Percentiles rank a stretch among this genome's conserved stretches.
phyloP scores from a whole-genome alignment of 1,140 invertebrate genomes.

The Tetraneura akinire region DNA sequence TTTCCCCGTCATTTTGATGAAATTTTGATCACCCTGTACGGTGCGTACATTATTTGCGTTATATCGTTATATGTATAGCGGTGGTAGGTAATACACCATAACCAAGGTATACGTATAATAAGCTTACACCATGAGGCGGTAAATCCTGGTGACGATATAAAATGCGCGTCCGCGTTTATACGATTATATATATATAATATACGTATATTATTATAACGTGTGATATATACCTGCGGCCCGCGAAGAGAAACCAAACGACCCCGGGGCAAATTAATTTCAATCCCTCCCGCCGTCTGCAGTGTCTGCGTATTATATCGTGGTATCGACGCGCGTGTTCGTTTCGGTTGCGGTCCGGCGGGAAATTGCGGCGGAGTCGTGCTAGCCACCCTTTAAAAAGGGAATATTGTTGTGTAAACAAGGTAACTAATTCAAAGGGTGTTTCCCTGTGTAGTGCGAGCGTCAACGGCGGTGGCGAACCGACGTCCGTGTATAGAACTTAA shows the following conservation, averaged over 20 bases:
- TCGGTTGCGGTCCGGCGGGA: conserved; percentile 2
- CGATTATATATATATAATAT: no score
- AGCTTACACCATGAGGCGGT: neutral
- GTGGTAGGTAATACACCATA: no score
- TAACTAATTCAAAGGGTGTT: conserved; percentile 44
- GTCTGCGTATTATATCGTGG: no score
- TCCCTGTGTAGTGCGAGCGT: neutral
- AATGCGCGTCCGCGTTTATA: neutral
- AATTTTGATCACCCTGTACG: no score
- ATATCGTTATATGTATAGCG: no score
- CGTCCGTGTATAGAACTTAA: no score
- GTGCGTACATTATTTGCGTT: no score
- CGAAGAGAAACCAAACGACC: conserved; percentile 48
- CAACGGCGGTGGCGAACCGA: neutral
- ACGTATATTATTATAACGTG: no score
- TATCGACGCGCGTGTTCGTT: no score
- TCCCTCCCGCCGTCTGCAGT: neutral
- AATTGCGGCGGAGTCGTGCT: conserved; percentile 21
- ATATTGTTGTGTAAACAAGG: conserved; percentile 46
- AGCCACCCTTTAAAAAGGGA: conserved; percentile 32
- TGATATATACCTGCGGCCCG: no score
- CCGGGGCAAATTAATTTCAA: conserved; percentile 49
- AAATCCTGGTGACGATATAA: conserved; percentile 46
- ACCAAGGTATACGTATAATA: no score
- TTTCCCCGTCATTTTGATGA: no score